Evolutionary conservation across 2,797 vertebrate species (phyloP).

Genomic region (Tokudaia tokunoshimensis): DNA sequence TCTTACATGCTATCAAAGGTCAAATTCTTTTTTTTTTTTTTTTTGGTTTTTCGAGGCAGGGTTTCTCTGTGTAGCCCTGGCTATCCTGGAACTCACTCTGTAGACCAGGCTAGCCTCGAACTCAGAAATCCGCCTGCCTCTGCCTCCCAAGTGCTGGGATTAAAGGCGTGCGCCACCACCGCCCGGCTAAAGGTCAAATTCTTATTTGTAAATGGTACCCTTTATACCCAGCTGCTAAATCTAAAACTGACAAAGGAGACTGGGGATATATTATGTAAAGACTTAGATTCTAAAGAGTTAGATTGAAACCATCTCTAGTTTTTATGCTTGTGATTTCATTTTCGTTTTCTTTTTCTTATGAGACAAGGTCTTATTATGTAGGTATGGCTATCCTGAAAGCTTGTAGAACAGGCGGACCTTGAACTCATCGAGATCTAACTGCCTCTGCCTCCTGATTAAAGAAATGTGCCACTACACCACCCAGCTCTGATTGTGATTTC

Average conservation of each 20-base stretch:
- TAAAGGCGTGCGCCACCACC: too few species aligned
- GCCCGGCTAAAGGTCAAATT: conserved; percentile 37
- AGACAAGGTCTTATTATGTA: not conserved
- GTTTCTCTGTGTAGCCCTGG: too few species aligned
- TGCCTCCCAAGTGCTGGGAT: too few species aligned
- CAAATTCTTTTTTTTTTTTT: too few species aligned
- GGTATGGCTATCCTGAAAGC: not conserved
- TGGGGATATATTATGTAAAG: not conserved
- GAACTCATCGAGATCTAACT: not conserved
- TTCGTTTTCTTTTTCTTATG: not conserved
- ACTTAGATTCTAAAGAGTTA: conserved; percentile 35
- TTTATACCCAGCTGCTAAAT: not conserved
- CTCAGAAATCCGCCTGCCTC: too few species aligned
- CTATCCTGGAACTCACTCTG: too few species aligned
- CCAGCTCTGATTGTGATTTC: not conserved
- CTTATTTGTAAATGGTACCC: not conserved
- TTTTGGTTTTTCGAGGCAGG: too few species aligned
- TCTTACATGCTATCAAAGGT: not conserved
- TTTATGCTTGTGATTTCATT: conserved; percentile 1
- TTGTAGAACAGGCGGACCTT: not conserved
- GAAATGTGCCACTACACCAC: not conserved
- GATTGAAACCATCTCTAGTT: not conserved
- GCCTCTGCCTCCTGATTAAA: not conserved
- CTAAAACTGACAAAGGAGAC: not conserved
- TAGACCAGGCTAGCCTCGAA: too few species aligned